phyloP scores from a whole-genome alignment of 1,140 invertebrate species.

The Trachymyrmex cornetzi region DNA sequence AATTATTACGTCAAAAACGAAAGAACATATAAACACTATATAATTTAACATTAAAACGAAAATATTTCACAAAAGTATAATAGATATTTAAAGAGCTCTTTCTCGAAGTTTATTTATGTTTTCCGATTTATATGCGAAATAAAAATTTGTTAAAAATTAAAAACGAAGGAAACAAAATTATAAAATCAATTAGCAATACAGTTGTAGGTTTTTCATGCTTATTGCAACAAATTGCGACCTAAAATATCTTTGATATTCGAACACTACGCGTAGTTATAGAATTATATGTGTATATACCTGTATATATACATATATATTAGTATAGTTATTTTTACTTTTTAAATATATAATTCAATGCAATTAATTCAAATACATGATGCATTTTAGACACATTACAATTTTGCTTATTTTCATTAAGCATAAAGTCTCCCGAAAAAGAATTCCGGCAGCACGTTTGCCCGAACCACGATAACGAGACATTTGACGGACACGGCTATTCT shows the following conservation, averaged over 20 bases:
- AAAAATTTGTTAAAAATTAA: neutral
- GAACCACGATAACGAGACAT: conserved; percentile 83
- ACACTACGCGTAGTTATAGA: neutral
- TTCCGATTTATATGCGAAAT: neutral
- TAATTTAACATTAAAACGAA: neutral
- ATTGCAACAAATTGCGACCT: neutral
- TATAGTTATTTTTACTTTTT: neutral
- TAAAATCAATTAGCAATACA: neutral
- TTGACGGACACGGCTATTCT: conserved; percentile 85
- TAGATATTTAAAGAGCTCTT: neutral
- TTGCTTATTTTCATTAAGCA: conserved; percentile 81
- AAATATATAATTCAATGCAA: conserved; percentile 5
- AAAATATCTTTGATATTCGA: neutral
- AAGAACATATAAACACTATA: neutral
- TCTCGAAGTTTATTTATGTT: neutral
- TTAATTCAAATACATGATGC: conserved; percentile 40
- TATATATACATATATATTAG: too few species aligned
- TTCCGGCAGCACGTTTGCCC: conserved; percentile 64
- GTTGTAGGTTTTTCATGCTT: neutral
- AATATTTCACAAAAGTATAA: neutral
- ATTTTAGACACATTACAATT: conserved; percentile 71
- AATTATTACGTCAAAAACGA: too few species aligned
- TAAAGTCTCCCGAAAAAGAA: conserved; percentile 74
- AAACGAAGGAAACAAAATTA: neutral
- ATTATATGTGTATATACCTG: neutral